Evolutionary conservation across 2,113 vertebrate genomes (phyloP).

Genomic region (Zootoca vivipara): DNA sequence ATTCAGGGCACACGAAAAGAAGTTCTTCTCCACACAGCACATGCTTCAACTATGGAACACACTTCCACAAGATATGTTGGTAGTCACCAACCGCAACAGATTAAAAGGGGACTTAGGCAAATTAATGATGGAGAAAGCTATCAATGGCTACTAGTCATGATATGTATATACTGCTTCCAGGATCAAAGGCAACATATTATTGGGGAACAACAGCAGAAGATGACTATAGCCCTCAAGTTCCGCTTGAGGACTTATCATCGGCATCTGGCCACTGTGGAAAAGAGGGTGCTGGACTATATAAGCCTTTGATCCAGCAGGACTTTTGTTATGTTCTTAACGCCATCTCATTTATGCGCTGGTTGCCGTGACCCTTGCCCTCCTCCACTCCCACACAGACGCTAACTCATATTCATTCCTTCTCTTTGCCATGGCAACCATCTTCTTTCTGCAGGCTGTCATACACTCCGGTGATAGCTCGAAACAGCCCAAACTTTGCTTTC

Average conservation of each 20-base stretch:
- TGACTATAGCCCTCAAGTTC: not conserved
- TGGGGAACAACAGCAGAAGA: not conserved
- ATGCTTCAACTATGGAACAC: not conserved
- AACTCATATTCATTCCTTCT: not conserved
- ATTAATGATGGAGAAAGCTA: not conserved
- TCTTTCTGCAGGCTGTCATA: not conserved
- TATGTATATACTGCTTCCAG: not conserved
- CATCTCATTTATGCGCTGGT: not conserved
- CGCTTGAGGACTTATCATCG: not conserved
- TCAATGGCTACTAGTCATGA: not conserved
- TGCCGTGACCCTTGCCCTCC: not conserved
- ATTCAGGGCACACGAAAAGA: not conserved
- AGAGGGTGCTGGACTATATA: not conserved
- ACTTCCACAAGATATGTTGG: not conserved
- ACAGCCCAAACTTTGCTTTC: not conserved
- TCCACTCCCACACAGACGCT: not conserved
- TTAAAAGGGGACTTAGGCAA: not conserved
- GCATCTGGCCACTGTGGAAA: not conserved
- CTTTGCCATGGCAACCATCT: constrained; percentile 24
- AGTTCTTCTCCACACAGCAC: not conserved
- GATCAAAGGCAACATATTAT: not conserved
- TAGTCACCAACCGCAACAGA: not conserved
- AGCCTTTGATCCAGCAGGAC: not conserved
- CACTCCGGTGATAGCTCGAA: not conserved
- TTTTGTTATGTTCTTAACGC: not conserved